Evolutionary conservation across 2,888 invertebrate species (phyloP).

Genomic region (Adelognathus sp.): DNA sequence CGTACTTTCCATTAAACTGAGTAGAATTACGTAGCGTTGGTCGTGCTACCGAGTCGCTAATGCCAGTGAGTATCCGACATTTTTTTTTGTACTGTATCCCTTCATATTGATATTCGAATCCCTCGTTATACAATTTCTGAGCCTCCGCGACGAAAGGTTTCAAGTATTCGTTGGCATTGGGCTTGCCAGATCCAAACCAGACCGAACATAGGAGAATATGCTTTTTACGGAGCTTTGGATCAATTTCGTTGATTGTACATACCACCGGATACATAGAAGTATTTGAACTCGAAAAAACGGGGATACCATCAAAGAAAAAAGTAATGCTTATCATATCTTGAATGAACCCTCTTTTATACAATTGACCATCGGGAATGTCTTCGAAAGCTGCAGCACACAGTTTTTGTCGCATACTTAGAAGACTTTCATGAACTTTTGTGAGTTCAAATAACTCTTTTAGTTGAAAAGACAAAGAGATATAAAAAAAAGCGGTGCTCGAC

Average conservation of each 20-base stretch:
- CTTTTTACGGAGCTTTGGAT: background rate
- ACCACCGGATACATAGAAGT: constrained; percentile 33
- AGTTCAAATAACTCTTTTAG: constrained; percentile 6
- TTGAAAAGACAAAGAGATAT: constrained; percentile 11
- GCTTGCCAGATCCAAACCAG: constrained; percentile 42
- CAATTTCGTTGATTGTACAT: constrained; percentile 40
- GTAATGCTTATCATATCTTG: constrained; percentile 45
- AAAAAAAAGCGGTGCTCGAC: constrained; percentile 1
- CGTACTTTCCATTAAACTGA: constrained; percentile 38
- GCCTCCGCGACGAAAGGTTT: constrained; percentile 36
- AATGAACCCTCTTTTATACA: constrained; percentile 2
- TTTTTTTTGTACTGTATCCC: constrained; percentile 21
- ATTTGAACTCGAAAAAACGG: constrained; percentile 46
- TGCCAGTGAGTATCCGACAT: constrained; percentile 35
- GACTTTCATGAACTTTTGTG: background rate
- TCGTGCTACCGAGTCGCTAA: constrained; percentile 43
- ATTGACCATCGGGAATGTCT: constrained; percentile 40
- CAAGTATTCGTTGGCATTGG: constrained; percentile 39
- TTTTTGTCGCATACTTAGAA: background rate
- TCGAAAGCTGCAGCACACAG: constrained; percentile 8
- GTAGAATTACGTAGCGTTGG: constrained; percentile 33
- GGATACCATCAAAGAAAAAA: constrained; percentile 58
- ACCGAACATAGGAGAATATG: constrained; percentile 27
- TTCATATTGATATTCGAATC: constrained; percentile 21
- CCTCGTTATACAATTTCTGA: constrained; percentile 11